Evolutionary conservation across 37 sponge, comb jelly and placozoan genomes (phyloP).

Genomic region (Eunapius fragilis): DNA sequence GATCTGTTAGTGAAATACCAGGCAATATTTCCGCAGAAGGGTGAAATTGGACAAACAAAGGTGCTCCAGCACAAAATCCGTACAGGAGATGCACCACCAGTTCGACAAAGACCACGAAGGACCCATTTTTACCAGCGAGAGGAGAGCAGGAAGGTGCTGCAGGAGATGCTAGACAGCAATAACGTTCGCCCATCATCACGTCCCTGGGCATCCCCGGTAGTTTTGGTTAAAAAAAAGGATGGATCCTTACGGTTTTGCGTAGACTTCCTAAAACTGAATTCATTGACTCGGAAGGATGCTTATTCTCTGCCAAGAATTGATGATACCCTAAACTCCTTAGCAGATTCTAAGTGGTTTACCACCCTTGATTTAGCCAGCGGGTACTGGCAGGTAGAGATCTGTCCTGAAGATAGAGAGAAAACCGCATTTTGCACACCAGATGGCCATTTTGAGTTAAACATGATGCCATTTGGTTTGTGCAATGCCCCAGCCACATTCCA

Average conservation of each 20-base stretch:
- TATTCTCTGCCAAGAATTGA: slow-evolving; percentile 7
- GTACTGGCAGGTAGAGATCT: slow-evolving; percentile 2
- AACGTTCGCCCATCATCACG: slow-evolving; percentile 8
- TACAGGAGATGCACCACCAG: slow-evolving; percentile 7
- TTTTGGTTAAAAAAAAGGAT: slow-evolving; percentile 19
- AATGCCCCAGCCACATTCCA: slow-evolving; percentile 12
- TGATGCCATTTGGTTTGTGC: too few species aligned
- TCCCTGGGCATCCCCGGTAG: slow-evolving; percentile 23
- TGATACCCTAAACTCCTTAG: slow-evolving; percentile 10
- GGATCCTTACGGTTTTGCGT: background rate
- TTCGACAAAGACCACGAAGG: background rate
- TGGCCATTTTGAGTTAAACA: slow-evolving; percentile 11
- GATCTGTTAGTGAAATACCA: background rate
- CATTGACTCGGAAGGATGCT: background rate
- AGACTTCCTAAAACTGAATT: slow-evolving; percentile 17
- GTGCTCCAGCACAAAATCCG: background rate
- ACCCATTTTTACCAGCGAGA: background rate
- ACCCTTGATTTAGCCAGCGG: slow-evolving; percentile 4
- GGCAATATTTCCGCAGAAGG: background rate
- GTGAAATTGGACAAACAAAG: background rate
- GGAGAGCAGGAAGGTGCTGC: background rate
- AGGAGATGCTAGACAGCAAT: slow-evolving; percentile 14
- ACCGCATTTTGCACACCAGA: slow-evolving; percentile 2
- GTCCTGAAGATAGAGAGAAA: background rate
- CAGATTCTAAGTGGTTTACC: slow-evolving; percentile 13